These are phyloP conservation scores for Ctenochaetus hawaiiensis DNA, from an alignment of 2,797 vertebrate species.

Conservation along the genomic window DNA sequence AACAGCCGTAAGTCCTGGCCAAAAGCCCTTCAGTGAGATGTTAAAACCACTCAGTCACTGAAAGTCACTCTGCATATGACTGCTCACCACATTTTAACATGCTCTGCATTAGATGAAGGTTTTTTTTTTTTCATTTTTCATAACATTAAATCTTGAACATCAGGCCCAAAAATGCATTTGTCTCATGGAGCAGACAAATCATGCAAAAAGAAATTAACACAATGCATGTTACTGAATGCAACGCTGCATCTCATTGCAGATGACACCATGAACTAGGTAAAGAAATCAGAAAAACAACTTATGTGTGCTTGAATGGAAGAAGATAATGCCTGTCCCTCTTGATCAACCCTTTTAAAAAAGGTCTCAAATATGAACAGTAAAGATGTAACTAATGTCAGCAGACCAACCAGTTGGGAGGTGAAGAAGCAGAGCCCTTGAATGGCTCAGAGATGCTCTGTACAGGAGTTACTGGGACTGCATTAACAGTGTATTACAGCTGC, in stretches of 20 bases:
- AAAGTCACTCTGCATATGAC: constrained; percentile 55
- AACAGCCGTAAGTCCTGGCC: constrained; percentile 67
- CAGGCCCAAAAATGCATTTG: constrained; percentile 68
- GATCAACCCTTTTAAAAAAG: too few relatives aligned
- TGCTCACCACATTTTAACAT: constrained; percentile 62
- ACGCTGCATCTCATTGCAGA: constrained; percentile 73
- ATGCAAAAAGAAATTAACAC: constrained; percentile 70
- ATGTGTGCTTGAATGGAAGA: constrained; percentile 23
- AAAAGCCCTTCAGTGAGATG: constrained; percentile 56
- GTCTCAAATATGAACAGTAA: too few relatives aligned
- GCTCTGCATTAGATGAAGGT: constrained; percentile 48
- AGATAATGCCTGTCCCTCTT: constrained; percentile 31
- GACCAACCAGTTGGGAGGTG: too few relatives aligned
- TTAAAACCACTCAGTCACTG: constrained; percentile 60
- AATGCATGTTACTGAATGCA: constrained; percentile 69
- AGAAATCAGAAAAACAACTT: constrained; percentile 55
- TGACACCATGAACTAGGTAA: constrained; percentile 68
- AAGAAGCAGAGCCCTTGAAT: too few relatives aligned
- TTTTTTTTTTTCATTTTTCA: constrained; percentile 60
- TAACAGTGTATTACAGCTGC: too few relatives aligned
- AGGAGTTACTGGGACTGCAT: too few relatives aligned
- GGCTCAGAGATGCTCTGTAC: too few relatives aligned
- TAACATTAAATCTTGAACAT: constrained; percentile 60
- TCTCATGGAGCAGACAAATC: constrained; percentile 81
- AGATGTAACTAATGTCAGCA: too few relatives aligned